Base-by-base conservation (phyloP, 2,797 vertebrate genomes). In the Brachyalestes nurse region DNA sequence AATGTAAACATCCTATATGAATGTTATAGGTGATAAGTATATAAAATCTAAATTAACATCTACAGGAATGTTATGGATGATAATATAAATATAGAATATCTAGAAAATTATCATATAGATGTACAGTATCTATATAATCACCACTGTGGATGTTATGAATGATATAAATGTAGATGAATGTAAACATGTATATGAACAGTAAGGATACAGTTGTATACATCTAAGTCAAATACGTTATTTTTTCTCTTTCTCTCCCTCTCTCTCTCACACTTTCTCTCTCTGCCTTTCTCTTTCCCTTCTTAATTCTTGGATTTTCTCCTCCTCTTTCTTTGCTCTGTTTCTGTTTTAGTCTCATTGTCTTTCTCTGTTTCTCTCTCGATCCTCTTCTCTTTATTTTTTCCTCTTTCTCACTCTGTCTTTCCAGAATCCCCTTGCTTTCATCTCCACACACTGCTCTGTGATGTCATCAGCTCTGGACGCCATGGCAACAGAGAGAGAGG, bases 401-500 rank as follows among this genome's bases (percentile, higher is more conserved):
- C 84, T 81, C 83, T 81, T 67, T 73, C 79, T 62, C 38, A 45
- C 17, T 70, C 40, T 21, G 66, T n/a, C 12, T 25, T 42, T 45
- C 28, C 34, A 87, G 81, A 72, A 90, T 87, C 87, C 79, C 79
- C 76, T 83, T 53, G 23, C 86, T 90, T 90, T 90, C 82, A 90
- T 91, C 87, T 89, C 65, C 78, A 60, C 21, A 21, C n/a, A 4
- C 69, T 53, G 47, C 72, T 67, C 84, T 6, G 83, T 93, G 93
- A 95, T 92, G 93, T 94, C 93, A 94, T 89, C 85, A 87, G 87
- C 88, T 90, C 86, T 13, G 28, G 86, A 89, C 90, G 87, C 94
- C 93, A 95, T 95, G 90, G 93, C 92, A 95, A 95, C 94, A 89
- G 83, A 17, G 61, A 25, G 53, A 83, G 83, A 88, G 88, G 88